Evolutionary conservation across 2,113 vertebrate species (phyloP).

Genomic region (Etia nguti): DNA sequence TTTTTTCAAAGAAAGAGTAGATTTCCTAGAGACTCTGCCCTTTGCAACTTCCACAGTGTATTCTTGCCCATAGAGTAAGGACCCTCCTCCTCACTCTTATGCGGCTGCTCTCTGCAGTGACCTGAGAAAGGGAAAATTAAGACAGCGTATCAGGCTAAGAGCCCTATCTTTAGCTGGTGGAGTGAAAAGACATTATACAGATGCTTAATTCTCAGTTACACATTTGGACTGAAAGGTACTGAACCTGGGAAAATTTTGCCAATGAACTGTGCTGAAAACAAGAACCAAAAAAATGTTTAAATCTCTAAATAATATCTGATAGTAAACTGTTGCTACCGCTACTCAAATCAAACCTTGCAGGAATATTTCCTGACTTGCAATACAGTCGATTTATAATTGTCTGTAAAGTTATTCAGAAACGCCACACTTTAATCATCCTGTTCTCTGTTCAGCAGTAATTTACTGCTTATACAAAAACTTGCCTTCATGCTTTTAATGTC

Average conservation of each 20-base stretch:
- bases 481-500: slow-evolving; percentile 45
- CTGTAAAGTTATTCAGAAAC: background rate
- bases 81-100: slow-evolving; percentile 82
- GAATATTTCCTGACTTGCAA: background rate
- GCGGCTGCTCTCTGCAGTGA: slow-evolving; percentile 75
- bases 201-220: slow-evolving; percentile 68
- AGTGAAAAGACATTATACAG: slow-evolving; percentile 67
- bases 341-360: background rate
- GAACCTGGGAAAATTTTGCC: slow-evolving; percentile 58
- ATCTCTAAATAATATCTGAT: background rate
- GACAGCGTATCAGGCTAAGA: slow-evolving; percentile 76
- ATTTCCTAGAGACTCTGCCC: slow-evolving; percentile 99
- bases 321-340: background rate
- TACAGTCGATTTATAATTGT: slow-evolving; percentile 8
- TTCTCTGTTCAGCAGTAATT: slow-evolving; percentile 7
- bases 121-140: slow-evolving; percentile 77
- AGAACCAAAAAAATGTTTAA: background rate
- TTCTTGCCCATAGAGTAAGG: slow-evolving; percentile 83
- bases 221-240: slow-evolving; percentile 51
- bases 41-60: slow-evolving; percentile 96
- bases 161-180: slow-evolving; percentile 58
- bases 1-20: slow-evolving; percentile 99
- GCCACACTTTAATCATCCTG: slow-evolving; percentile 14
- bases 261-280: slow-evolving; percentile 12
- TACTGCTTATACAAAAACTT: slow-evolving; percentile 19